Conservation (phyloP, 2,113 vertebrate species). For the Phrynosoma blainvillii region DNA sequence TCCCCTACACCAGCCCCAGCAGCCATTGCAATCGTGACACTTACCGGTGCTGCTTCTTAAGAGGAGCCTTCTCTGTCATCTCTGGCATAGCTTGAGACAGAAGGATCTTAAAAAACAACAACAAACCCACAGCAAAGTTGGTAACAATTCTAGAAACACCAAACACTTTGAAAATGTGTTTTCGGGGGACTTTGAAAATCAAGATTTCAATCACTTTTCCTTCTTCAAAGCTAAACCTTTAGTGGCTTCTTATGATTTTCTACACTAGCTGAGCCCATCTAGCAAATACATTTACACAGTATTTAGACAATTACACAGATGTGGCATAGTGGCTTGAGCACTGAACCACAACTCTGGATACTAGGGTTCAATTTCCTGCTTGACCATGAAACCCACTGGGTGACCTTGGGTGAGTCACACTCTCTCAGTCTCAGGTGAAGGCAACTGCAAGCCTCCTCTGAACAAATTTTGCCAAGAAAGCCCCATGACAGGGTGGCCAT, state of each 20-base stretch:
- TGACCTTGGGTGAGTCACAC: too few species aligned
- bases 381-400: too few species aligned
- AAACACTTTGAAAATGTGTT: too few species aligned
- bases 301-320: too few species aligned
- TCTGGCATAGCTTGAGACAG: slow-evolving; percentile 91
- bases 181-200: background rate
- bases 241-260: background rate
- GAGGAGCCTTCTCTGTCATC: slow-evolving; percentile 92
- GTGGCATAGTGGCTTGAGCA: too few species aligned
- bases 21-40: slow-evolving; percentile 12
- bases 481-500: too few species aligned
- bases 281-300: background rate
- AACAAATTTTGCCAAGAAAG: too few species aligned
- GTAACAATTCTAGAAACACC: slow-evolving; percentile 12
- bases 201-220: background rate
- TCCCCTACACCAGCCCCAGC: background rate
- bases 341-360: too few species aligned
- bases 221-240: background rate
- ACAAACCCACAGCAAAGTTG: slow-evolving; percentile 25
- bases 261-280: background rate
- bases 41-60: slow-evolving; percentile 89
- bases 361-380: too few species aligned
- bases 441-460: too few species aligned
- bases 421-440: too few species aligned
- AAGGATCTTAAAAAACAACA: slow-evolving; percentile 70